Conservation (phyloP, 2,113 vertebrate species). For the Gopherus evgoodei region DNA sequence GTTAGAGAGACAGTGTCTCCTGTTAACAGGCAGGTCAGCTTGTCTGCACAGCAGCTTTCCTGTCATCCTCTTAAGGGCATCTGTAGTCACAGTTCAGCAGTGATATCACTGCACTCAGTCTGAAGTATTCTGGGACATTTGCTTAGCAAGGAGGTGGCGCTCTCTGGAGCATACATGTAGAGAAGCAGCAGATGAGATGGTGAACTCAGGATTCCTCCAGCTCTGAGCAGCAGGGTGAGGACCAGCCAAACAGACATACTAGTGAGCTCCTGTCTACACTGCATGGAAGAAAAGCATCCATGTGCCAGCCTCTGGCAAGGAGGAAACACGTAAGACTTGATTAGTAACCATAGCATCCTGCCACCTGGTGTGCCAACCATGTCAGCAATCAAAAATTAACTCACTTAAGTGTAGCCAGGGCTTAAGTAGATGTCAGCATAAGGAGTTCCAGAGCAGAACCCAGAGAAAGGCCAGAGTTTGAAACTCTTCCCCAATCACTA, state of each 20-base stretch:
- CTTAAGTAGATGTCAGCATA: neutral
- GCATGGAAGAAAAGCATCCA: neutral
- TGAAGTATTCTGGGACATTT: accelerated
- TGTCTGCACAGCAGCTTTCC: neutral
- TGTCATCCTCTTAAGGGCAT: too few species aligned
- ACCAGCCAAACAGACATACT: neutral
- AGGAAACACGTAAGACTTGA: neutral
- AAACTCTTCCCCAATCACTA: neutral
- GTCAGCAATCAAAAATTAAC: neutral
- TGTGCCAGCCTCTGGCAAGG: neutral
- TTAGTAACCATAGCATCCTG: neutral
- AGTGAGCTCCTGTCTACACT: neutral
- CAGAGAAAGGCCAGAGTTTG: neutral
- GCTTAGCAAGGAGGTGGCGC: neutral
- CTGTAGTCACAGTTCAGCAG: too few species aligned
- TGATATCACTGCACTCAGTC: neutral
- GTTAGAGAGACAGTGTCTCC: neutral
- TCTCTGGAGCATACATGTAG: accelerated
- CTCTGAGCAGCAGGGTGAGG: too few species aligned
- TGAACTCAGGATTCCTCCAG: neutral
- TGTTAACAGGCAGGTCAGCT: neutral
- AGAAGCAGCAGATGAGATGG: neutral
- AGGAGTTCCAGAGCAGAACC: neutral
- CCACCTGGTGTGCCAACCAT: neutral
- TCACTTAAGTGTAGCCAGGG: neutral